These are phyloP conservation scores for Enhydra lutris DNA, from an alignment of 2,113 vertebrate species.

Conservation along the genomic window DNA sequence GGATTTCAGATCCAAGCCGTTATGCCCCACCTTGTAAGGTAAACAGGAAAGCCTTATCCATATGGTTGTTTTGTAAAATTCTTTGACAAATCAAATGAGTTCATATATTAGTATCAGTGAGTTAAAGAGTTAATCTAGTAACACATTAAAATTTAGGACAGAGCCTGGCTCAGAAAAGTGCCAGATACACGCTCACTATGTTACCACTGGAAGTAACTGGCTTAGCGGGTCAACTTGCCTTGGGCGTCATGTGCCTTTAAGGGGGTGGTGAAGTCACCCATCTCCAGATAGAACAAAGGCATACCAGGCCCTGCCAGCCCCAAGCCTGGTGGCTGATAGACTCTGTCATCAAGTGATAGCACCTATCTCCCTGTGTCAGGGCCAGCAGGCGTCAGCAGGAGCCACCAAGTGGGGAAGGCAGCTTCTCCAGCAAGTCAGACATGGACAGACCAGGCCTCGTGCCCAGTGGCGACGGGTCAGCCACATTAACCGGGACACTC, in stretches of 20 bases:
- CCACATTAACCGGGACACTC: rapidly evolving
- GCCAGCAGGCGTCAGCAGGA: neutral
- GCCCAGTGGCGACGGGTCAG: neutral
- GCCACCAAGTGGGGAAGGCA: neutral
- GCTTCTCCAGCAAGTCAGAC: neutral
- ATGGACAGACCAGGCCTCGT: neutral
- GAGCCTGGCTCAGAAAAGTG: neutral
- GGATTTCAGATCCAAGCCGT: neutral
- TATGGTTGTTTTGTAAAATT: neutral
- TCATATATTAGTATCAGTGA: neutral
- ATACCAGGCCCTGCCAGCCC: neutral
- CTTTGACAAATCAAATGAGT: neutral
- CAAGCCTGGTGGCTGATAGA: neutral
- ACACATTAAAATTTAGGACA: neutral
- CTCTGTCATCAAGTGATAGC: slow-evolving; percentile 53
- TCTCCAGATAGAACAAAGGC: slow-evolving; percentile 7
- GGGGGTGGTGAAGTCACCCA: neutral
- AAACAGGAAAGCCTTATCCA: neutral
- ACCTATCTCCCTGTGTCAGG: slow-evolving; percentile 49
- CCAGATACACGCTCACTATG: rapidly evolving
- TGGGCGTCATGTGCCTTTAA: neutral
- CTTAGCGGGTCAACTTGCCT: neutral
- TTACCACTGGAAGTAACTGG: neutral
- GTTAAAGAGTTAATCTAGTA: neutral
- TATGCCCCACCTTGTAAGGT: neutral